Evolutionary conservation across 2,113 vertebrate genomes (phyloP).

Genomic region (Pedionomus torquatus): DNA sequence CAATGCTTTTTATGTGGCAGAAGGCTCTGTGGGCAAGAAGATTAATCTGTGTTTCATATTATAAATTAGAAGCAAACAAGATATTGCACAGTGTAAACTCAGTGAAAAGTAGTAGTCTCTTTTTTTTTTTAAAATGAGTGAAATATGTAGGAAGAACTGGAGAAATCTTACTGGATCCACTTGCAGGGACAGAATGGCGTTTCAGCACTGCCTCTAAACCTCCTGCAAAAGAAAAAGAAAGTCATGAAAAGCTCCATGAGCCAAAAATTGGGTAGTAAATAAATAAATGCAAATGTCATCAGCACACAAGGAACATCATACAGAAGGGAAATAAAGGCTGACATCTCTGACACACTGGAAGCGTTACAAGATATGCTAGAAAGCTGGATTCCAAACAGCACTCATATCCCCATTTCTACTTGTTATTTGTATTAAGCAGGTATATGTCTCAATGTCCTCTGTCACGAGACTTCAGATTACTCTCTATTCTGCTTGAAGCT

Average conservation of each 20-base stretch:
- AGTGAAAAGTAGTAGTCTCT: not conserved
- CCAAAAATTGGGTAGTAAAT: not conserved
- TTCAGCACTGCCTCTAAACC: not conserved
- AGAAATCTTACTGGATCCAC: not conserved
- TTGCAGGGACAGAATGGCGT: not conserved
- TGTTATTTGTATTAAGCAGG: not conserved
- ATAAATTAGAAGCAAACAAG: conserved; percentile 11
- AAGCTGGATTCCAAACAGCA: not conserved
- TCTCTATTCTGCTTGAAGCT: not conserved
- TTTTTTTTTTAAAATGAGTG: not conserved
- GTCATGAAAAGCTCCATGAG: not conserved
- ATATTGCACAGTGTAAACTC: not conserved
- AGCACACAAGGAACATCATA: not conserved
- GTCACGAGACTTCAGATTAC: not conserved
- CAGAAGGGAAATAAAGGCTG: not conserved
- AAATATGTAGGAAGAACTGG: not conserved
- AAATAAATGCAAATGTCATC: not conserved
- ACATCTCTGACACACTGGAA: not conserved
- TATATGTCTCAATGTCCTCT: not conserved
- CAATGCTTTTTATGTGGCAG: not conserved
- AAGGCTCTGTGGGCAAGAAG: not conserved
- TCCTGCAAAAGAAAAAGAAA: not conserved
- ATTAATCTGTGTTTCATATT: not conserved
- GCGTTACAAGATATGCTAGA: not conserved
- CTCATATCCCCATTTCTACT: not conserved